A percentile compares a stretch with the other conserved stretches of the same genome.
Evolutionary conservation across 1,140 invertebrate genomes (phyloP).

Genomic region (Venturia canescens): DNA sequence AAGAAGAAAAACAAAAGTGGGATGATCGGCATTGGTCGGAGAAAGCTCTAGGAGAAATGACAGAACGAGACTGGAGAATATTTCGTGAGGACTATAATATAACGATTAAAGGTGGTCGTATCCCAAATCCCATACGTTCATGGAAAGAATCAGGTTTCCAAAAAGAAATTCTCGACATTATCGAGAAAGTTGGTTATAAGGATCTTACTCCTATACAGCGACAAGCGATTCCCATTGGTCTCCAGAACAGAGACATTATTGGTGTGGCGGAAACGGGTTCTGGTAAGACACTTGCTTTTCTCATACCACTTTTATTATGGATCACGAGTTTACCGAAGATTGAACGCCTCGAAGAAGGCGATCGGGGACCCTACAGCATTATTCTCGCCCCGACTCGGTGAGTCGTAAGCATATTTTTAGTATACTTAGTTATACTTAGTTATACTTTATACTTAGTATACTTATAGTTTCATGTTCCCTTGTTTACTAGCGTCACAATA

Average conservation of each 20-base stretch:
- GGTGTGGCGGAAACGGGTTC: constrained; percentile 99
- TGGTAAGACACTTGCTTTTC: constrained; percentile 98
- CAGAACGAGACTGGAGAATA: constrained; percentile 99
- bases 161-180: constrained; percentile 95
- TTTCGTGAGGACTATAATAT: constrained; percentile 99
- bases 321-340: constrained; percentile 98
- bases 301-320: constrained; percentile 98
- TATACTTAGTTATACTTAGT: too few species aligned
- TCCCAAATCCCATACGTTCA: constrained; percentile 96
- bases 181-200: constrained; percentile 97
- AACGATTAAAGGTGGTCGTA: constrained; percentile 97
- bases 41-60: constrained; percentile 97
- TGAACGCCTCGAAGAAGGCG: constrained; percentile 92
- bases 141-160: constrained; percentile 98
- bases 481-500: too few species aligned
- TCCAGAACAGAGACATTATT: constrained; percentile 99
- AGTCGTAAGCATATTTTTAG: not conserved
- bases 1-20: constrained; percentile 99
- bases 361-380: constrained; percentile 99
- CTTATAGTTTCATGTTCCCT: too few species aligned
- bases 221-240: constrained; percentile 99
- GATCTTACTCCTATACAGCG: constrained; percentile 99
- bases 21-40: constrained; percentile 99
- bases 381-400: constrained; percentile 97
- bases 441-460: too few species aligned